These are phyloP conservation scores for Nyctereutes procyonoides DNA, from an alignment of 2,113 vertebrate genomes.

Conservation along the genomic window DNA sequence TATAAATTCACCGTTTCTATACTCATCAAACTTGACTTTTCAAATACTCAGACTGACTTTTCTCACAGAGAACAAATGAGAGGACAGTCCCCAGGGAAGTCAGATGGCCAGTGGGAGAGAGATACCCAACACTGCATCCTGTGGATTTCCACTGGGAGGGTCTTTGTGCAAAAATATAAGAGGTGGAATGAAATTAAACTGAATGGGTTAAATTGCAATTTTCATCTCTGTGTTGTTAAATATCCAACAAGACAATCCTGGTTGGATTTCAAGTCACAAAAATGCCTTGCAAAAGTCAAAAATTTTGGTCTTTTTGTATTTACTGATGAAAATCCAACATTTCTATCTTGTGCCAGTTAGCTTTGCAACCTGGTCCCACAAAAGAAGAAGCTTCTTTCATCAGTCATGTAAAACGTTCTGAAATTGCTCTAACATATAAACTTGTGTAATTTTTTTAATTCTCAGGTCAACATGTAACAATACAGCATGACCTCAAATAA, in stretches of 20 bases:
- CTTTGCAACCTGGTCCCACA: background rate
- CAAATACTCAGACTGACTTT: background rate
- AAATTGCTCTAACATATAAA: conserved; percentile 53
- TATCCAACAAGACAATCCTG: background rate
- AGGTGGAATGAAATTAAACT: background rate
- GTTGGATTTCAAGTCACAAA: background rate
- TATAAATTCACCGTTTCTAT: background rate
- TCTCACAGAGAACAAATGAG: background rate
- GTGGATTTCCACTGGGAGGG: background rate
- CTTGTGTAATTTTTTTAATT: background rate
- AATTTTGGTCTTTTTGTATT: background rate
- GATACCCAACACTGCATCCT: accelerated
- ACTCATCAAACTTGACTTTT: background rate
- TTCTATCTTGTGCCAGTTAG: background rate
- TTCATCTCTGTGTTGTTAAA: background rate
- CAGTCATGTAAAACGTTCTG: background rate
- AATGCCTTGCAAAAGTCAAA: background rate
- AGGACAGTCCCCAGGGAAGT: background rate
- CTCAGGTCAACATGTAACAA: background rate
- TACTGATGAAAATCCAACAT: conserved; percentile 16
- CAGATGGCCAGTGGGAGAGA: background rate
- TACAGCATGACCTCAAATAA: background rate
- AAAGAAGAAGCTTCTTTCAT: background rate
- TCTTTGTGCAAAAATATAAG: background rate
- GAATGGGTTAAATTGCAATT: background rate